Evolutionary conservation across 1,140 invertebrate genomes (phyloP), one percentile per base, ranked within the genome.

Genomic region (Diabrotica undecimpunctata): DNA sequence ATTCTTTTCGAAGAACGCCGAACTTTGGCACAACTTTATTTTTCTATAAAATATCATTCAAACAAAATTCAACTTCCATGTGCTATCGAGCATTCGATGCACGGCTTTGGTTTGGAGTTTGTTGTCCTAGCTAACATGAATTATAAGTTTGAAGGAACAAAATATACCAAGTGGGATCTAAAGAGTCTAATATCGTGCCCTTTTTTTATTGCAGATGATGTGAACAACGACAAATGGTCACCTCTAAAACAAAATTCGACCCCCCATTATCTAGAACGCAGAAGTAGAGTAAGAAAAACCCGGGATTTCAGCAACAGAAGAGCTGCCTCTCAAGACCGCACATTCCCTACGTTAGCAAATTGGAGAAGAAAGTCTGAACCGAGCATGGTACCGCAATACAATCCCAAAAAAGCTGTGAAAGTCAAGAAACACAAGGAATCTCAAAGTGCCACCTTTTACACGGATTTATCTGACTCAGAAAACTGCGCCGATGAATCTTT

Each of bases 261-360:
- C 0, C 94, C 94, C 2, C 92, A 95, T 68, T 96, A 96, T 78
- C 80, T 96, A 53, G 93, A 97, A 76, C 90, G 91, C 84, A 90
- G 78, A 6, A 71, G 72, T 11, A 66, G 78, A 12, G 66, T 77
- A 0, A 61, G 75, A 35, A 77, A 77, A 68, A 71, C 76, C 0
- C 61, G 72, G 3, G 73, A 78, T 50, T 68, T 73, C 9, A 66
- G 70, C 65, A 66, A 81, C 56, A 60, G 72, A 46, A 68, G 76
- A 13, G 69, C 76, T 4, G 61, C 69, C 0, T 78, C 77, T 8
- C 75, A 76, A 46, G 77, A 78, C 58, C 64, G 77, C 5, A 65
- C 73, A 5, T 77, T 85, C 39, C 81, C 83, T 7, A 83, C 86
- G 69, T 81, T 85, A 66, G 79, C 81, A 6, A 86, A 82, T 63